Conservation (phyloP, 2,797 vertebrate species). For the Apogon talboti region DNA sequence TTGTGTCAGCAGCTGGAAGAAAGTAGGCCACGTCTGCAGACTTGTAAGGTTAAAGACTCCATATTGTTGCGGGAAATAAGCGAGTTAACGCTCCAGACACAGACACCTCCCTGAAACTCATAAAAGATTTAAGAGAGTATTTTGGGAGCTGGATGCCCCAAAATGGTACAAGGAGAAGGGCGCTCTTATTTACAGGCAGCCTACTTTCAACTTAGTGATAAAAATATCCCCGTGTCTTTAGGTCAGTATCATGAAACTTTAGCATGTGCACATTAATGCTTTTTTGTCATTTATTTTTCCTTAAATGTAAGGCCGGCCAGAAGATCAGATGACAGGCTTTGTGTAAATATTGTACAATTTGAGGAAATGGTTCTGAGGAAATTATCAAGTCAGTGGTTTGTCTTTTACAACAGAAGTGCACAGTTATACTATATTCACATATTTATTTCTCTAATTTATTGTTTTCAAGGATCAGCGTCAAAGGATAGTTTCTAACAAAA, state of each 20-base stretch:
- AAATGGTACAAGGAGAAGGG: conserved; percentile 73
- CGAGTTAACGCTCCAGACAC: conserved; percentile 72
- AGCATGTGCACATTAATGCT: background rate
- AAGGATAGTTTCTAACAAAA: too few relatives aligned
- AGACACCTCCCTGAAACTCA: conserved; percentile 76
- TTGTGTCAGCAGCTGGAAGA: conserved; percentile 47
- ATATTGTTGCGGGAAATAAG: conserved; percentile 71
- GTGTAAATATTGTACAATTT: too few relatives aligned
- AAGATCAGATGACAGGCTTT: too few relatives aligned
- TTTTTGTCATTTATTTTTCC: background rate
- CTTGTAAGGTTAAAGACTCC: conserved; percentile 75
- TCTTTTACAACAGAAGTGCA: too few relatives aligned
- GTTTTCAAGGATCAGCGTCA: too few relatives aligned
- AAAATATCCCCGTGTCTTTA: conserved; percentile 42
- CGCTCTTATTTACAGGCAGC: conserved; percentile 69
- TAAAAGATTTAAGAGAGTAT: conserved; percentile 82
- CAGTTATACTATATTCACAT: too few relatives aligned
- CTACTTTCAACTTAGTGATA: conserved; percentile 58
- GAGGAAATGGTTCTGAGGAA: too few relatives aligned
- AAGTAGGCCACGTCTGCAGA: conserved; percentile 69
- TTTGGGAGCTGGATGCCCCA: conserved; percentile 74
- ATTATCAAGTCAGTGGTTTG: too few relatives aligned
- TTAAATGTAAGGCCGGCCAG: too few relatives aligned
- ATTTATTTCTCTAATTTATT: too few relatives aligned
- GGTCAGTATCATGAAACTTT: conserved; percentile 8